Percentiles rank a stretch among this genome's conserved stretches.
Evolutionary conservation across 2,113 vertebrate species (phyloP).

Genomic region (Hystrix brachyura): DNA sequence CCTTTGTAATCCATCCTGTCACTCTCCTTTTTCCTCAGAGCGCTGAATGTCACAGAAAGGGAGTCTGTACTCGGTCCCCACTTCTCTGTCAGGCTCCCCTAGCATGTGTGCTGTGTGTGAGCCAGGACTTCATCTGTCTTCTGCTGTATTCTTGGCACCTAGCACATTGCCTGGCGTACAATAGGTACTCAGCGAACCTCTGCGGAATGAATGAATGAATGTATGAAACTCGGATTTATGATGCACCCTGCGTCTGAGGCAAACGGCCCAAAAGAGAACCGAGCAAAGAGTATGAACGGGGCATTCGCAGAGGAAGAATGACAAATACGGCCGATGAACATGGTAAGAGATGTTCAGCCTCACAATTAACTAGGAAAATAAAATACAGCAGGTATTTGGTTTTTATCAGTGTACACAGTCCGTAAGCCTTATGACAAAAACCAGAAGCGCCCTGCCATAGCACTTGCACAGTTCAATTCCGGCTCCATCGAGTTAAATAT

Average conservation of each 20-base stretch:
- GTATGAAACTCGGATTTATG: not conserved
- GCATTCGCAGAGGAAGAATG: not conserved
- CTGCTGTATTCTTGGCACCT: not conserved
- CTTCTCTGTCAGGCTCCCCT: not conserved
- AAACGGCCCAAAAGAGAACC: constrained; percentile 17
- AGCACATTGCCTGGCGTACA: not conserved
- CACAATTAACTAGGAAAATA: constrained; percentile 49
- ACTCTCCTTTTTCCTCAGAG: constrained; percentile 27
- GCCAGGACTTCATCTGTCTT: not conserved
- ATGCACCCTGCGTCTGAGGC: not conserved
- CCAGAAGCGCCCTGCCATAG: not conserved
- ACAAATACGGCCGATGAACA: not conserved
- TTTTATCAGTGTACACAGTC: not conserved
- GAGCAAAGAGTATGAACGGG: not conserved
- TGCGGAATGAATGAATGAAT: not conserved
- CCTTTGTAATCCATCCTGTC: constrained; percentile 30
- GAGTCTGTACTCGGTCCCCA: not conserved
- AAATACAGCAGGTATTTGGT: constrained; percentile 19
- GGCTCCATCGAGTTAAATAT: not conserved
- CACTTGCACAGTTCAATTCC: not conserved
- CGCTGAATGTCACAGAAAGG: not conserved
- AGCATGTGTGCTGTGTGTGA: not conserved
- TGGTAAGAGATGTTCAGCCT: constrained; percentile 24
- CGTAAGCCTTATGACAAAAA: constrained; percentile 41
- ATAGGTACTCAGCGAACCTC: constrained; percentile 5